Base-by-base conservation (phyloP, 92 coral and sea anemone genomes). In the Paramuricea clavata region DNA sequence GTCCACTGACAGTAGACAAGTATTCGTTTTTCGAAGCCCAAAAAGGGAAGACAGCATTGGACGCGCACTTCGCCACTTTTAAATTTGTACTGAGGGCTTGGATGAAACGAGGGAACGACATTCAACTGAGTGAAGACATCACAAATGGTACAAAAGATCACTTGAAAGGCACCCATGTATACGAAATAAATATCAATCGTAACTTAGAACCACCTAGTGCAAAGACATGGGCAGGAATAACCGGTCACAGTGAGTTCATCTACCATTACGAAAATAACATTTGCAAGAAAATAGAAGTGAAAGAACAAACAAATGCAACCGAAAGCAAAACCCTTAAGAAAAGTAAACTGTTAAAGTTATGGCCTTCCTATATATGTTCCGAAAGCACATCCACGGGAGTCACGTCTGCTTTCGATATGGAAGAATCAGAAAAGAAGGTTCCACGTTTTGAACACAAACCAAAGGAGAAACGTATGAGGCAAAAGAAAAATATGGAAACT, bases 1-100 rank as follows among this genome's bases (percentile, higher is more conserved):
- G 68, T 15, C 8, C n/a, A 12, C 69, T 83, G 57, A 19, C 69
- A 4, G 31, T 83, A 12, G 61, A 59, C 1, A 78, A 60, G 6
- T 83, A 71, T n/a, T 83, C 87, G 26, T 72, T 83, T 49, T 83
- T 83, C 52, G 70, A 83, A 52, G 87, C 81, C 27, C 87, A 83
- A 32, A 83, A 83, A 70, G 87, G 81, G 32, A 71, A 83, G 36
- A 83, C 87, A 83, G 52, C 81, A 12, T 49, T 83, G 22, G 87
- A 83, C 44, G 69, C 87, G 25, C 87, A 83, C 22, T 83, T 83
- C 47, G 87, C 87, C 0, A 83, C 87, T 17, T 83, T 83, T 47
- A 83, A 83, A 61, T 69, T 70, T 71, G 79, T 60, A 5, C 44
- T 83, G 25, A 70, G 43, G 19, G 44, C 76, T 30, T 83, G 81